Base-by-base conservation (phyloP, 1,140 invertebrate species). In the Pogonus chalceus region DNA sequence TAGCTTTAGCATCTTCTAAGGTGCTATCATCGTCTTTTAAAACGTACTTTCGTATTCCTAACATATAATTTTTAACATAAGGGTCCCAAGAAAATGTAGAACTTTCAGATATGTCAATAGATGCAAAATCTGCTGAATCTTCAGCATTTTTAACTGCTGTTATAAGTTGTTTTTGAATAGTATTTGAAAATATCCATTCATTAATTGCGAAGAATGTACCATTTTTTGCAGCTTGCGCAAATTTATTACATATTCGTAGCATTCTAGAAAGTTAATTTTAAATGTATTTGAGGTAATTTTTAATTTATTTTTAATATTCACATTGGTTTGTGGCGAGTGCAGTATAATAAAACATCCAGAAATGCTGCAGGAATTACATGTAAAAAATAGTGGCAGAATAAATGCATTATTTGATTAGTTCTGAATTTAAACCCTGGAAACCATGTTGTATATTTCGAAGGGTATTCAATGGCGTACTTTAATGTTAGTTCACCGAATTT, bases 201-300 rank as follows among this genome's bases (percentile, higher is more conserved):
- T 88, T 80, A 2, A 85, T 80, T 0, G 90, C 87, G 64, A 96
- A 97, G 67, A 87, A 96, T 66, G 90, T 84, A 0, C 92, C 83
- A 0, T 82, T 84, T 18, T 81, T 74, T 0, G 85, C 82, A 0
- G 89, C 85, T 61, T 84, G 80, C 61, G 87, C 80, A 55, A 94
- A 83, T 56, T 88, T 84, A 35, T 83, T 81, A 20, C 87, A 84
- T 14, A 93, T 78, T 67, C 87, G 88, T 62, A 93, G 79, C 80
- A 94, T 89, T 60, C 89, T 92, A 62, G 35, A 71, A 72, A 52
- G 1, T 57, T 60, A 54, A 62, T 10, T 43, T 31, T 52, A 16
- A 43, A 55, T 54, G 50, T 56, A 58, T 35, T 55, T 7, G 20
- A 48, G 48, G 7, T 31, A 14, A 20, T 23, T 51, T 58, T 52